Conservation (phyloP, 2,888 invertebrate species). For the Xylota sylvarum region DNA sequence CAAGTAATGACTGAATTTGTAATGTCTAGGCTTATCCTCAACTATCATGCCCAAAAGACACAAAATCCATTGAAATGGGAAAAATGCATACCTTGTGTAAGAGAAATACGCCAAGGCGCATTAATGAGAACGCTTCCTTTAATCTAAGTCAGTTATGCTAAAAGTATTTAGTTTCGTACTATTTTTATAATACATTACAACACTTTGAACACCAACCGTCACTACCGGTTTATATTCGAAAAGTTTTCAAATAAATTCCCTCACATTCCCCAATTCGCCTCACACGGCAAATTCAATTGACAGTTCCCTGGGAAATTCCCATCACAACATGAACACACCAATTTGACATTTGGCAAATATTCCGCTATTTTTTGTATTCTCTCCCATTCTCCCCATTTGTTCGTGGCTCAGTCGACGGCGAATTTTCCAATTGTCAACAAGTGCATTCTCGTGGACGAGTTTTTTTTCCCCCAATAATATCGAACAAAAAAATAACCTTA, state of each 20-base stretch:
- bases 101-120: too few relatives aligned
- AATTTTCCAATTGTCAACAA: constrained; percentile 74
- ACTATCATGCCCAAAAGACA: too few relatives aligned
- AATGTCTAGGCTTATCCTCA: too few relatives aligned
- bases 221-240: background rate
- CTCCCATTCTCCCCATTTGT: constrained; percentile 48
- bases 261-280: constrained; percentile 22
- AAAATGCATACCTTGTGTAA: too few relatives aligned
- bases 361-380: constrained; percentile 55
- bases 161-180: too few relatives aligned
- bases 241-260: constrained; percentile 16
- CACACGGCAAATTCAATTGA: background rate
- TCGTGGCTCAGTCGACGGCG: constrained; percentile 70
- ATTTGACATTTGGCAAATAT: constrained; percentile 52
- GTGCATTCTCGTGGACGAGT: constrained; percentile 28
- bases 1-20: too few relatives aligned
- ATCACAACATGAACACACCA: constrained; percentile 19
- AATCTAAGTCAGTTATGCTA: too few relatives aligned
- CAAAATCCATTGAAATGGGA: too few relatives aligned
- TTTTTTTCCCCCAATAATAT: constrained; percentile 11
- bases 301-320: constrained; percentile 21
- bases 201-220: too few relatives aligned
- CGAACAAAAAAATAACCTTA: background rate
- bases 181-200: too few relatives aligned
- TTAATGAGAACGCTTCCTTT: too few relatives aligned